Evolutionary conservation across 1,140 invertebrate genomes (phyloP).

Genomic region (Pissodes strobi): DNA sequence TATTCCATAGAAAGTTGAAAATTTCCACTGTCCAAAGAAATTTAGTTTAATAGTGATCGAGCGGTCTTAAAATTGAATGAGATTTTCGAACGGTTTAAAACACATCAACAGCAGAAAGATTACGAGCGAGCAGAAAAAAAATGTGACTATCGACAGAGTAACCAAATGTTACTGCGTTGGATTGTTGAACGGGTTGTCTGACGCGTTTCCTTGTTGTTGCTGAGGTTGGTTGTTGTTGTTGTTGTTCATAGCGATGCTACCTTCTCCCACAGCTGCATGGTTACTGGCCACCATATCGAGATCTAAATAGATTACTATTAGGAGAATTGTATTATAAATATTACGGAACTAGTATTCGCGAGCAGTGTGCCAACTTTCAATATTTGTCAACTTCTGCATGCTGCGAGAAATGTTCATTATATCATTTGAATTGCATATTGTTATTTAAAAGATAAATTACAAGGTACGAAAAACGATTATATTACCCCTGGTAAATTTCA

Average conservation of each 20-base stretch:
- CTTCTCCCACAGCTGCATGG: conserved; percentile 16
- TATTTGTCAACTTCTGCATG: neutral
- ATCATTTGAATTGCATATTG: no score
- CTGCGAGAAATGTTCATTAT: neutral
- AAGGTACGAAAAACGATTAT: no score
- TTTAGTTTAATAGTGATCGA: no score
- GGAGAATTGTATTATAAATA: no score
- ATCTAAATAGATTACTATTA: no score
- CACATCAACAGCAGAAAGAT: conserved; percentile 30
- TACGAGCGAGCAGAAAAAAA: conserved; percentile 28
- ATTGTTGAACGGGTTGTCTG: neutral
- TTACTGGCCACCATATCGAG: no score
- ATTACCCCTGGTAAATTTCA: no score
- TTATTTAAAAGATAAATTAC: no score
- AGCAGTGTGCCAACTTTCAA: neutral
- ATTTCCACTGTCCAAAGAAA: no score
- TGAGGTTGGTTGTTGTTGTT: conserved; percentile 19
- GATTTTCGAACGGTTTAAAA: conserved; percentile 26
- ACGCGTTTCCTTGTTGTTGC: neutral
- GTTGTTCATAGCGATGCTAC: conserved; percentile 11
- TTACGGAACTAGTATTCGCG: no score
- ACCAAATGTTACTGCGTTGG: conserved; percentile 28
- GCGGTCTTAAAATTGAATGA: conserved; percentile 18
- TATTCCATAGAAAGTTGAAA: no score
- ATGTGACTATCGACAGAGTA: conserved; percentile 8